phyloP scores from a whole-genome alignment of 2,113 vertebrate genomes.

The Rhagologus leucostigma region DNA sequence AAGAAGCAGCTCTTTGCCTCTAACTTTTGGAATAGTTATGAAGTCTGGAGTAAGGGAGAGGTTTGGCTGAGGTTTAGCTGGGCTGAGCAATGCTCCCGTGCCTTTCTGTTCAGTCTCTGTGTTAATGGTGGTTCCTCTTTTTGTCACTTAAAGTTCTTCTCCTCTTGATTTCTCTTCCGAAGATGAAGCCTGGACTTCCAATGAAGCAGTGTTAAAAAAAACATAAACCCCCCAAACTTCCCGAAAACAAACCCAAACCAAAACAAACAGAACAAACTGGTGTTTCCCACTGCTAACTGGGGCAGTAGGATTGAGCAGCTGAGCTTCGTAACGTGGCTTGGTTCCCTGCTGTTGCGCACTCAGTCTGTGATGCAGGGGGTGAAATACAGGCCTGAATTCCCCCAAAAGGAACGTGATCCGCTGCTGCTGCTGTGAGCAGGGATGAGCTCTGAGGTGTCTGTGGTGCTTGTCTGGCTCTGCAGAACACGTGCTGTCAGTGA shows the following conservation, averaged over 20 bases:
- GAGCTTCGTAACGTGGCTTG: neutral
- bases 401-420: neutral
- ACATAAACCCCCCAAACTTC: neutral
- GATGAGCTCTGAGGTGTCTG: neutral
- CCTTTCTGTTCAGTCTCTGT: neutral
- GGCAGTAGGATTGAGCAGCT: neutral
- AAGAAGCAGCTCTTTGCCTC: neutral
- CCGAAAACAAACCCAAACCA: neutral
- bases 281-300: neutral
- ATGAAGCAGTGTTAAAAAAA: neutral
- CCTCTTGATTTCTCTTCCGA: neutral
- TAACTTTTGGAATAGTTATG: neutral
- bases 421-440: neutral
- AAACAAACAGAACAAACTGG: neutral
- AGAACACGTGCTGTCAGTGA: neutral
- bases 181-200: neutral
- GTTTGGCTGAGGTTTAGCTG: neutral
- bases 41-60: neutral
- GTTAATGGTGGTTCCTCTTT: neutral
- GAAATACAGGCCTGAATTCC: neutral
- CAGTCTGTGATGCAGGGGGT: neutral
- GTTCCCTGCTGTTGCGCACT: neutral
- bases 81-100: neutral
- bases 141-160: neutral
- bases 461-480: neutral